A percentile compares a stretch with the other conserved stretches of the same genome.
phyloP scores from a whole-genome alignment of 2,888 invertebrate species.

The Lypha dubia region DNA sequence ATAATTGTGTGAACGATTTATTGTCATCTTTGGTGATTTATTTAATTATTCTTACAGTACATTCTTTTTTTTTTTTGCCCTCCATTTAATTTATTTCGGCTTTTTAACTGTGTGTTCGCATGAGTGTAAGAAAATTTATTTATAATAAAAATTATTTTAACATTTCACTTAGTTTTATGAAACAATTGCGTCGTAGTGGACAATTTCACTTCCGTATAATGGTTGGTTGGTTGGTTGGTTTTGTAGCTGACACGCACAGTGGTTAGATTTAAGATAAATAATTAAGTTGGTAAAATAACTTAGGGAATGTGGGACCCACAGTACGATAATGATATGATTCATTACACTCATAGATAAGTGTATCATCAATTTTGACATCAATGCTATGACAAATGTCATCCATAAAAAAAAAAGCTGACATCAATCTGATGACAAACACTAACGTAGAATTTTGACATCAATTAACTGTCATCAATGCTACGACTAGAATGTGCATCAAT shows the following conservation, averaged over 20 bases:
- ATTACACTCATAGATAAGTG: no score
- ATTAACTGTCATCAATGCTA: no score
- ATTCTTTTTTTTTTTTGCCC: constrained; percentile 11
- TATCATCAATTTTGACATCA: no score
- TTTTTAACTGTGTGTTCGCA: constrained; percentile 1
- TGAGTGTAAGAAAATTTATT: constrained; percentile 32
- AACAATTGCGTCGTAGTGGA: constrained; percentile 62
- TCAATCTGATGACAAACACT: no score
- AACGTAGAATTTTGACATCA: no score
- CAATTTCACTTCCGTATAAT: constrained; percentile 69
- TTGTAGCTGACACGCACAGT: constrained; percentile 43
- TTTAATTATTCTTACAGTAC: constrained; percentile 74
- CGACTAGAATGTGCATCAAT: no score
- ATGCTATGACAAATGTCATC: no score
- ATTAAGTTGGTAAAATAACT: not conserved
- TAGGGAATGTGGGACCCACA: no score
- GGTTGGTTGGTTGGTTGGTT: not conserved
- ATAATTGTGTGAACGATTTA: constrained; percentile 81
- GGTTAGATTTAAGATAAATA: not conserved
- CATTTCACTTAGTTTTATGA: constrained; percentile 65
- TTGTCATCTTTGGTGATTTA: constrained; percentile 78
- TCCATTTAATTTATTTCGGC: constrained; percentile 4
- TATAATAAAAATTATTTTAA: constrained; percentile 59
- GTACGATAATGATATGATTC: no score
- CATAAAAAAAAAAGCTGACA: no score